Percentiles rank a stretch among this genome's conserved stretches.
Evolutionary conservation across 2,888 invertebrate species (phyloP).

Genomic region (Mellilla xanthometata): DNA sequence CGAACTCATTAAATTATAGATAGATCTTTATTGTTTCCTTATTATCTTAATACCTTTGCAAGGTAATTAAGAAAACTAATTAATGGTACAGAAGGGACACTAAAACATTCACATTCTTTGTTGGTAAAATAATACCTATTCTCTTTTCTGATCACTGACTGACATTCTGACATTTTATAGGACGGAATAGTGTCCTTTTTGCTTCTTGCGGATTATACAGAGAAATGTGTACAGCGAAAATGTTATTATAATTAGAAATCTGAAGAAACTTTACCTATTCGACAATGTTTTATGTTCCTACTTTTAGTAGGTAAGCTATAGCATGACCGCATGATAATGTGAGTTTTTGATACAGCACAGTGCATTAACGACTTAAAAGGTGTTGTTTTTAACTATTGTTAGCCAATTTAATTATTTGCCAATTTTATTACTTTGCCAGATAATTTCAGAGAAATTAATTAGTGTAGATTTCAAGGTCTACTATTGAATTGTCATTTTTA

Average conservation of each 20-base stretch:
- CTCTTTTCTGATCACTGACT: conserved; percentile 24
- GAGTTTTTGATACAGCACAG: conserved; percentile 13
- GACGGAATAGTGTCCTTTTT: conserved; percentile 59
- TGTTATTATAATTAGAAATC: conserved; percentile 71
- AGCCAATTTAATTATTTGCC: no score
- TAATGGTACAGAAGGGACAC: conserved; percentile 60
- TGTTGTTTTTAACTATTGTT: no score
- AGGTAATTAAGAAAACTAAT: conserved; percentile 66
- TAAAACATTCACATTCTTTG: conserved; percentile 50
- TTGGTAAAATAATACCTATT: conserved; percentile 34
- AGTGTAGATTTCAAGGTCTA: no score
- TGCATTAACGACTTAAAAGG: conserved; percentile 1
- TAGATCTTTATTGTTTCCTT: conserved; percentile 61
- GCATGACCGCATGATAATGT: conserved; percentile 63
- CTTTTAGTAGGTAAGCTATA: conserved; percentile 71
- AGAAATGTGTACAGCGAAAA: conserved; percentile 67
- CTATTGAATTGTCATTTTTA: no score
- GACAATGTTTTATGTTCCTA: conserved; percentile 56
- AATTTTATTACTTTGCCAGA: no score
- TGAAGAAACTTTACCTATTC: conserved; percentile 73
- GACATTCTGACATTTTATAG: conserved; percentile 37
- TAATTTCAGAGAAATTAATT: no score
- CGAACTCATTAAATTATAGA: conserved; percentile 13
- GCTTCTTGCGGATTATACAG: conserved; percentile 28
- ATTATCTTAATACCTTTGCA: conserved; percentile 66